Conservation (phyloP, 92 coral and sea anemone species). For the Epizoanthus rinbou region DNA sequence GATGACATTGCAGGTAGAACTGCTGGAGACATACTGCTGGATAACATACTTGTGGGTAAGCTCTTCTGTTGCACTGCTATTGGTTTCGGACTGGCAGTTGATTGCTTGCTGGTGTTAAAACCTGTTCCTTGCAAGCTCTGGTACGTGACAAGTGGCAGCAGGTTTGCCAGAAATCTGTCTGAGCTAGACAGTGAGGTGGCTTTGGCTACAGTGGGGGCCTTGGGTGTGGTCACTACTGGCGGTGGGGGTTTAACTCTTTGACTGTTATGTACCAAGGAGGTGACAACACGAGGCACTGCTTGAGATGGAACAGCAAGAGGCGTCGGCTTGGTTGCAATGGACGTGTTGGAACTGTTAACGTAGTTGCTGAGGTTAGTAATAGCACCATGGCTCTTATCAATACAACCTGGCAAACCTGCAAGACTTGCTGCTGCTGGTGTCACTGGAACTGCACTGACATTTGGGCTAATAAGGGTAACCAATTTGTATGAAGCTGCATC, state of each 20-base stretch:
- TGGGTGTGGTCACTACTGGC: slow-evolving; percentile 22
- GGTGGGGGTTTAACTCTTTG: slow-evolving; percentile 33
- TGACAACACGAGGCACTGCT: background rate
- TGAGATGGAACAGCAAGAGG: slow-evolving; percentile 11
- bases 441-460: background rate
- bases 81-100: background rate
- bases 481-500: slow-evolving; percentile 4
- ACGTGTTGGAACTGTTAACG: slow-evolving; percentile 14
- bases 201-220: background rate
- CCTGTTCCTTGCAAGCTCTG: slow-evolving; percentile 29
- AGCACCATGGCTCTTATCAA: slow-evolving; percentile 8
- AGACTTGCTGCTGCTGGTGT: background rate
- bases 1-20: background rate
- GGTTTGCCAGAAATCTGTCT: slow-evolving; percentile 27
- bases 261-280: background rate
- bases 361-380: slow-evolving; percentile 16
- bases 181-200: slow-evolving; percentile 2
- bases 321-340: slow-evolving; percentile 20
- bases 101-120: background rate
- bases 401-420: slow-evolving; percentile 2
- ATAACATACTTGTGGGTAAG: background rate
- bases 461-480: background rate
- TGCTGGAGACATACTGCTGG: background rate
- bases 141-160: slow-evolving; percentile 36
- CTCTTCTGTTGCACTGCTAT: background rate